A percentile compares a stretch with the other conserved stretches of the same genome.
Evolutionary conservation across 2,113 vertebrate genomes (phyloP).

Genomic region (Lophotis ruficrista): DNA sequence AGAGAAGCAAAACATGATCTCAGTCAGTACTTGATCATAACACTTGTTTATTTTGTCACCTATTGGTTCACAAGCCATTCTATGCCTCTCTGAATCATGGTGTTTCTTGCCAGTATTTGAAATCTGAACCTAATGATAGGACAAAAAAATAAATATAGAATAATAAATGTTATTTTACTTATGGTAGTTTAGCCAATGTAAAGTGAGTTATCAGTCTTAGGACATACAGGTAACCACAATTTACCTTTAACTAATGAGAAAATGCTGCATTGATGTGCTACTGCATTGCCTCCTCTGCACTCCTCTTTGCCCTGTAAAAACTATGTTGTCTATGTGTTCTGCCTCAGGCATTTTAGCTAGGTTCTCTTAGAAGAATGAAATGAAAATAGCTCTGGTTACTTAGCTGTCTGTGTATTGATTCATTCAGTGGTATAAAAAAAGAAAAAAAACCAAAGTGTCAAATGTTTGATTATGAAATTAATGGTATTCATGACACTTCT

Average conservation of each 20-base stretch:
- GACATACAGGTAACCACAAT: not conserved
- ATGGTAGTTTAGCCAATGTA: not conserved
- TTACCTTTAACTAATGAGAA: not conserved
- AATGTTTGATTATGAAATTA: not conserved
- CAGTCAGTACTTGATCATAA: not conserved
- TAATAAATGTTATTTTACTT: not conserved
- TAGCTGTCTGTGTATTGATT: not conserved
- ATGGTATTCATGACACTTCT: not conserved
- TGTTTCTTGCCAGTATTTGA: not conserved
- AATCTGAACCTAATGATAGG: not conserved
- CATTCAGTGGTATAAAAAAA: accelerated
- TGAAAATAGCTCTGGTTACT: not conserved
- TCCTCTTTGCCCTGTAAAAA: not conserved
- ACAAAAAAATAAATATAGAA: not conserved
- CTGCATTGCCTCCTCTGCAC: not conserved
- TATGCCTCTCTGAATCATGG: not conserved
- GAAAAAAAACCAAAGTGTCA: not conserved
- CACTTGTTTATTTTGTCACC: not conserved
- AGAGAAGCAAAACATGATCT: not conserved
- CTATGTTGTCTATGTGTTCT: not conserved
- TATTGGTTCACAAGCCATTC: not conserved
- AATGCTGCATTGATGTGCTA: not conserved
- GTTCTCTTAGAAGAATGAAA: not conserved
- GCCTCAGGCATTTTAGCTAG: not conserved
- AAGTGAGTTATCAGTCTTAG: not conserved